phyloP scores from a whole-genome alignment of 2,888 invertebrate species.

The Hydrotaea cyrtoneurina region DNA sequence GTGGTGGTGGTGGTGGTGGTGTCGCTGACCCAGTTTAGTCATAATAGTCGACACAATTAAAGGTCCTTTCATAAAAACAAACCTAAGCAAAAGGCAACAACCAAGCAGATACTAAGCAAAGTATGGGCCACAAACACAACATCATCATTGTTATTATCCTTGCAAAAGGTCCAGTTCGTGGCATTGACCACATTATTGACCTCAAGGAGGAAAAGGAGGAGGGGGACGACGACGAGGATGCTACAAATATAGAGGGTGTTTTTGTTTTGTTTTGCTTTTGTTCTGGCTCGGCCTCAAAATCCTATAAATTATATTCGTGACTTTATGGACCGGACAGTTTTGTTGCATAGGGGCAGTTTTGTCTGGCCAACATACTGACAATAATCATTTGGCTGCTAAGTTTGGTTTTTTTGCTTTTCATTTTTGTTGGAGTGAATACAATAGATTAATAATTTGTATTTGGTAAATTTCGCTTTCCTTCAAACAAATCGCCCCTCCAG shows the following conservation, averaged over 20 bases:
- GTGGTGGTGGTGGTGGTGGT: too few relatives aligned
- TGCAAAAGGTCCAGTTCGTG: constrained; percentile 43
- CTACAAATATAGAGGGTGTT: constrained; percentile 51
- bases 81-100: neutral
- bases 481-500: neutral
- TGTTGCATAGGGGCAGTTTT: constrained; percentile 48
- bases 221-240: constrained; percentile 28
- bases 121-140: neutral
- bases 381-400: constrained; percentile 16
- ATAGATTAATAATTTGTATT: constrained; percentile 65
- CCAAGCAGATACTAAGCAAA: neutral
- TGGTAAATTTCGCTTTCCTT: constrained; percentile 59
- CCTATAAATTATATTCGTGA: constrained; percentile 58
- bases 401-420: neutral
- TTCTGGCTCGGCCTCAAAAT: neutral
- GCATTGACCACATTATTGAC: constrained; percentile 56
- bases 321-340: neutral
- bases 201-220: neutral
- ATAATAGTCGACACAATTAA: constrained; percentile 60
- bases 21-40: constrained; percentile 64
- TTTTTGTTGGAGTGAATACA: constrained; percentile 43
- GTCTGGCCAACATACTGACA: constrained; percentile 16
- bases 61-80: constrained; percentile 37
- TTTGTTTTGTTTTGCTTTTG: neutral
- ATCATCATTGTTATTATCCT: constrained; percentile 33